Percentiles rank a stretch among this genome's conserved stretches.
Conservation (phyloP, 2,113 vertebrate species). For the Cygnus buccinator region DNA sequence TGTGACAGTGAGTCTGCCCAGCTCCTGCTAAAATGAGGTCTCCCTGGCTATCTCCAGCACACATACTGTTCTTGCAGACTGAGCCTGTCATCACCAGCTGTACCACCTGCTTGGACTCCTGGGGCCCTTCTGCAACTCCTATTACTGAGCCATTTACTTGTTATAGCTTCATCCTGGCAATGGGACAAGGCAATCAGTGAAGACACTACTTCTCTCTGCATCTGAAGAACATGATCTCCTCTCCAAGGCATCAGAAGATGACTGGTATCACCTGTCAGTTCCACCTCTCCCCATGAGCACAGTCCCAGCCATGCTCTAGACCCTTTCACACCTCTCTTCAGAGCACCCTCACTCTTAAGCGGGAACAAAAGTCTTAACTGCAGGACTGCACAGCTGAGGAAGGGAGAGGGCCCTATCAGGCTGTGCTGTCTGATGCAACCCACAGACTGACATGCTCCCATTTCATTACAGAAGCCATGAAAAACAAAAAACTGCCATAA, state of each 20-base stretch:
- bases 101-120: conserved; percentile 36
- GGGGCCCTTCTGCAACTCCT: conserved; percentile 22
- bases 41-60: conserved; percentile 46
- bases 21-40: conserved; percentile 51
- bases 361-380: not conserved
- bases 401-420: not conserved
- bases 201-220: not conserved
- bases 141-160: not conserved
- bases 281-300: not conserved
- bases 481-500: not conserved
- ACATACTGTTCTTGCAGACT: conserved; percentile 42
- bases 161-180: conserved; percentile 19
- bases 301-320: not conserved
- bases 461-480: not conserved
- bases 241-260: not conserved
- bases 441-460: not conserved
- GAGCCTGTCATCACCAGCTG: conserved; percentile 47
- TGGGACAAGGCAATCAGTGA: not conserved
- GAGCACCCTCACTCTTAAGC: not conserved
- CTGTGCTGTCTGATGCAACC: not conserved
- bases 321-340: not conserved
- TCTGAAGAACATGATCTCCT: not conserved
- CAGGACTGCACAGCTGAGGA: not conserved
- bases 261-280: not conserved
- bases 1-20: conserved; percentile 31